phyloP scores from a whole-genome alignment of 2,113 vertebrate species.

The Passer montanus region DNA sequence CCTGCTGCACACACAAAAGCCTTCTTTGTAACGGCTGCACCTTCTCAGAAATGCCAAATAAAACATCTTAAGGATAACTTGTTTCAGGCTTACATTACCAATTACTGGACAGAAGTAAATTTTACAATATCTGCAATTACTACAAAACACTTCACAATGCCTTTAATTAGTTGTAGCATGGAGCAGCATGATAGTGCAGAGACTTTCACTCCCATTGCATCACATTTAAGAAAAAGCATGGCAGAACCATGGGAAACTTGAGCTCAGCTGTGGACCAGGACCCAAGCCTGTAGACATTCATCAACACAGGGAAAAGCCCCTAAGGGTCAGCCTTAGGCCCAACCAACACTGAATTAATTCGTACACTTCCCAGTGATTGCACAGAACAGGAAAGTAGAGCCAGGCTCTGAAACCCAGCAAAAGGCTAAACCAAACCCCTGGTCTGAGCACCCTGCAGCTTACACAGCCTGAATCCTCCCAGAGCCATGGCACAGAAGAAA shows the following conservation, averaged over 20 bases:
- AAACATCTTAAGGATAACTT: slow-evolving; percentile 34
- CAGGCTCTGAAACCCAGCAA: background rate
- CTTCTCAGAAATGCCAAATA: slow-evolving; percentile 34
- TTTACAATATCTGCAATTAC: slow-evolving; percentile 49
- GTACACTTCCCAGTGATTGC: background rate
- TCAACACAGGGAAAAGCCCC: background rate
- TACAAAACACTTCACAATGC: background rate
- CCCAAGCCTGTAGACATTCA: background rate
- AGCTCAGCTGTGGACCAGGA: background rate
- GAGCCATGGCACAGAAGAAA: background rate
- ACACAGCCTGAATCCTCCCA: background rate
- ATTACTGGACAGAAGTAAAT: slow-evolving; percentile 20
- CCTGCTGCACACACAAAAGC: slow-evolving; percentile 7
- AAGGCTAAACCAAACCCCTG: background rate
- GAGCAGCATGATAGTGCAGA: background rate
- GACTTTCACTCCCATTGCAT: background rate
- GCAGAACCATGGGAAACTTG: background rate
- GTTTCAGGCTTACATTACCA: slow-evolving; percentile 44
- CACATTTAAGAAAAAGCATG: background rate
- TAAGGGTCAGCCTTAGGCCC: background rate
- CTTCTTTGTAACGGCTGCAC: slow-evolving; percentile 22
- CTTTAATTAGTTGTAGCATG: background rate
- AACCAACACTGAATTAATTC: background rate
- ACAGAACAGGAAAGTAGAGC: background rate
- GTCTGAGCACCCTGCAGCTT: background rate